Percentiles rank a stretch among this genome's conserved stretches.
phyloP scores from a whole-genome alignment of 37 sponge, comb jelly and placozoan species.

The Tethya wilhelma region DNA sequence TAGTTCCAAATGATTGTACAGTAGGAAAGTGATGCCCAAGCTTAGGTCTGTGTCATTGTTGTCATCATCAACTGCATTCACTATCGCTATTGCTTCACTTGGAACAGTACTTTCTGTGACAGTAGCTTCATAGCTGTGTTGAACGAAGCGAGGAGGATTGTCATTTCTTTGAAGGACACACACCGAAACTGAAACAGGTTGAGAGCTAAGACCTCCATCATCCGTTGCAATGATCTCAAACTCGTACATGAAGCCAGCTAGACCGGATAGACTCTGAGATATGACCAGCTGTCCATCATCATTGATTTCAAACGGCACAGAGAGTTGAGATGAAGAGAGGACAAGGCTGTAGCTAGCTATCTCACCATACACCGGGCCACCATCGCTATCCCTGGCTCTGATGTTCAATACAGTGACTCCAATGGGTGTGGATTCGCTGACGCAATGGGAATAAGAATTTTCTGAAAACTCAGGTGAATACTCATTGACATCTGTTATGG shows the following conservation, averaged over 20 bases:
- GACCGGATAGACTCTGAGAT: not conserved
- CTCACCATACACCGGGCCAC: conserved; percentile 33
- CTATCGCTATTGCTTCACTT: not conserved
- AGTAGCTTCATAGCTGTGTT: conserved; percentile 26
- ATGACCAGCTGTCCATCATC: conserved; percentile 22
- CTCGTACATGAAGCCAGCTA: not conserved
- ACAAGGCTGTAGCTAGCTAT: not conserved
- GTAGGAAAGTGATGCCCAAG: conserved; percentile 4
- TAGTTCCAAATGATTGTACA: not conserved
- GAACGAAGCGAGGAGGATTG: conserved; percentile 21
- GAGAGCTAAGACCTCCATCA: conserved; percentile 46
- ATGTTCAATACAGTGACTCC: conserved; percentile 26
- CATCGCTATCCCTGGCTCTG: conserved; percentile 40
- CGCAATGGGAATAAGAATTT: conserved; percentile 12
- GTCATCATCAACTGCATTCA: conserved; percentile 8
- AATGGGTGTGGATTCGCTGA: conserved; percentile 24
- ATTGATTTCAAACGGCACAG: conserved; percentile 27
- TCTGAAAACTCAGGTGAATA: conserved; percentile 46
- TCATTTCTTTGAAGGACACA: conserved; percentile 14
- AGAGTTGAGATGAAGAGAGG: not conserved
- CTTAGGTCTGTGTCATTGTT: conserved; percentile 1
- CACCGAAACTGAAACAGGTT: conserved; percentile 44
- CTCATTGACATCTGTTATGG: conserved; percentile 51
- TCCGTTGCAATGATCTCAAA: conserved; percentile 56
- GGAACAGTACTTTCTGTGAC: conserved; percentile 51